These are phyloP conservation scores for Neosalanx taihuensis DNA, from an alignment of 2,797 vertebrate species.

Conservation along the genomic window DNA sequence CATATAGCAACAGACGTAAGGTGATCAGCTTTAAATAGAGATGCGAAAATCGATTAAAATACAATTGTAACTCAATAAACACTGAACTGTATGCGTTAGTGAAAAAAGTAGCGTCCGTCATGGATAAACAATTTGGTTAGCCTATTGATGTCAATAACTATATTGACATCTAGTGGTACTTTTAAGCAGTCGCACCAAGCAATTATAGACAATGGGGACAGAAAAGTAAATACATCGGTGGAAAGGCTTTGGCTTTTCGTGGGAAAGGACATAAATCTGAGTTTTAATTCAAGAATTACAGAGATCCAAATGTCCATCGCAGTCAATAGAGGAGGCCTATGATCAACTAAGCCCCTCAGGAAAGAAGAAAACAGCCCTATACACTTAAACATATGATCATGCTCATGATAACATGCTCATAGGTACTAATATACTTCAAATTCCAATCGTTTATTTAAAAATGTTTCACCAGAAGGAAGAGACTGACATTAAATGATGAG, in stretches of 20 bases:
- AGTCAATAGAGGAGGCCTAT: background rate
- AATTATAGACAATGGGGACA: background rate
- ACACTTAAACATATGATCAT: too few relatives aligned
- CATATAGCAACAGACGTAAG: too few relatives aligned
- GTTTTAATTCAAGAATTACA: too few relatives aligned
- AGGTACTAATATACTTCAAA: background rate
- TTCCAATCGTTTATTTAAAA: too few relatives aligned
- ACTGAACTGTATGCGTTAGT: background rate
- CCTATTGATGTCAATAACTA: constrained; percentile 29
- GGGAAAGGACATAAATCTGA: background rate
- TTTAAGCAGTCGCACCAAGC: background rate
- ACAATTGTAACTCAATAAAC: background rate
- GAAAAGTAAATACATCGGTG: background rate
- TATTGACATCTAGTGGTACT: constrained; percentile 59
- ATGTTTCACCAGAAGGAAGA: background rate
- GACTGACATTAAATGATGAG: background rate
- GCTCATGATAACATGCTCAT: too few relatives aligned
- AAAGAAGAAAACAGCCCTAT: too few relatives aligned
- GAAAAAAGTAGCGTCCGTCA: background rate
- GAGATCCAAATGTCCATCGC: too few relatives aligned
- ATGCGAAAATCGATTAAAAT: too few relatives aligned
- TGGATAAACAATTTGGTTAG: background rate
- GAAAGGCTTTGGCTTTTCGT: background rate
- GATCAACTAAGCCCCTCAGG: too few relatives aligned
- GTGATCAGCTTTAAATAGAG: too few relatives aligned